These are phyloP conservation scores for Chionis minor DNA, from an alignment of 2,113 vertebrate species.

Conservation along the genomic window DNA sequence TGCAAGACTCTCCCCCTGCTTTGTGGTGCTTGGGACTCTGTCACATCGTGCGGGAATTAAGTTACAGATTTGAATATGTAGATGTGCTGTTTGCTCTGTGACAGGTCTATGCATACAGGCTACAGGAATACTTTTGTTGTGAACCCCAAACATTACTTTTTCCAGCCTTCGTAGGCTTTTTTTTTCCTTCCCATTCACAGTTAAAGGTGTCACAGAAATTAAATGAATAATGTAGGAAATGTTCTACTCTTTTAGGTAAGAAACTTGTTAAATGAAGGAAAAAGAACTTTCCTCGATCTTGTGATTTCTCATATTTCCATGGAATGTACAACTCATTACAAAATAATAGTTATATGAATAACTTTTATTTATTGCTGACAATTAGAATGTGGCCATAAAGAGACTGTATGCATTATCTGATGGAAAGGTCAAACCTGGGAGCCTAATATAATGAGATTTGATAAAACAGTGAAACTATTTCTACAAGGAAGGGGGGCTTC, in stretches of 20 bases:
- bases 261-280: not conserved
- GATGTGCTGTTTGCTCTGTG: not conserved
- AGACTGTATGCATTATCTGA: not conserved
- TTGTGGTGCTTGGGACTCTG: not conserved
- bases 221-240: not conserved
- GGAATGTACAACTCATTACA: not conserved
- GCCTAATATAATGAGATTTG: not conserved
- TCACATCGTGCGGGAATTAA: not conserved
- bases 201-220: not conserved
- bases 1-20: rapidly evolving
- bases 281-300: not conserved
- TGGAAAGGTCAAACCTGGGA: not conserved
- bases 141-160: not conserved
- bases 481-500: not conserved
- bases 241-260: not conserved
- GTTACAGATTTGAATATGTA: not conserved
- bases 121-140: not conserved
- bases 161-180: not conserved
- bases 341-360: not conserved
- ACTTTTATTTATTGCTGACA: slow-evolving; percentile 48
- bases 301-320: not conserved
- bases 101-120: not conserved
- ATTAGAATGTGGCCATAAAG: not conserved
- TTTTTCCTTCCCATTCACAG: not conserved
- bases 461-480: not conserved